phyloP scores from a whole-genome alignment of 2,888 invertebrate genomes.

The Myopa tessellatipennis region DNA sequence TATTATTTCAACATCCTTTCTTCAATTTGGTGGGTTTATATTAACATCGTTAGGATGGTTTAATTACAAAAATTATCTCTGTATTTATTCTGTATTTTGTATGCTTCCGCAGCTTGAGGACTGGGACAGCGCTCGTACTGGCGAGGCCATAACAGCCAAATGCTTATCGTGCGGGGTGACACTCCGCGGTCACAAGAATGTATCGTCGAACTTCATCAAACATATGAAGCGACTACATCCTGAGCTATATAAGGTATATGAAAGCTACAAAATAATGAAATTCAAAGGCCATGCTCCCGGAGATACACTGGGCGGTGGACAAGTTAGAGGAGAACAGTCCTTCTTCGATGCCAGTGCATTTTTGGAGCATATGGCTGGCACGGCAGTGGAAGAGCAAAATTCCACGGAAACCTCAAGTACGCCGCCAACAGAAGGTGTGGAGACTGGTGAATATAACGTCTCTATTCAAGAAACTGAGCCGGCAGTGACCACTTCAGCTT shows the following conservation, averaged over 20 bases:
- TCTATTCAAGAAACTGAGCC: background rate
- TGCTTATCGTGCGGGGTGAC: constrained; percentile 49
- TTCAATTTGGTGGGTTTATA: constrained; percentile 48
- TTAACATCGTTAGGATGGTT: background rate
- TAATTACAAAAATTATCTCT: background rate
- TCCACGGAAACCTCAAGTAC: constrained; percentile 34
- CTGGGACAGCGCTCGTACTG: constrained; percentile 26
- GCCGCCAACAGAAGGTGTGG: constrained; percentile 31
- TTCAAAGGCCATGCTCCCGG: constrained; percentile 17
- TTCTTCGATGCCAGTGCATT: constrained; percentile 43
- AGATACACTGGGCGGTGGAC: constrained; percentile 28
- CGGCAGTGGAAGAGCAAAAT: constrained; percentile 33
- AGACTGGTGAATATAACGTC: constrained; percentile 27
- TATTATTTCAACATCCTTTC: constrained; percentile 50
- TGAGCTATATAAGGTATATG: constrained; percentile 49
- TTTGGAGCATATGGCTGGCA: constrained; percentile 32
- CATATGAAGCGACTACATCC: constrained; percentile 52
- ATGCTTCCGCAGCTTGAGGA: constrained; percentile 32
- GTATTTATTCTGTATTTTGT: background rate
- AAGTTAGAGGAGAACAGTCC: constrained; percentile 13
- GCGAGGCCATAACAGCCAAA: constrained; percentile 44
- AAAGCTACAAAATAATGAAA: constrained; percentile 43
- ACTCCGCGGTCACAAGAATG: constrained; percentile 50
- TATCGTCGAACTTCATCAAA: constrained; percentile 51
- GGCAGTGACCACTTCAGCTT: background rate